Base-by-base conservation (phyloP, 2,888 invertebrate species). In the Spodoptera littoralis region DNA sequence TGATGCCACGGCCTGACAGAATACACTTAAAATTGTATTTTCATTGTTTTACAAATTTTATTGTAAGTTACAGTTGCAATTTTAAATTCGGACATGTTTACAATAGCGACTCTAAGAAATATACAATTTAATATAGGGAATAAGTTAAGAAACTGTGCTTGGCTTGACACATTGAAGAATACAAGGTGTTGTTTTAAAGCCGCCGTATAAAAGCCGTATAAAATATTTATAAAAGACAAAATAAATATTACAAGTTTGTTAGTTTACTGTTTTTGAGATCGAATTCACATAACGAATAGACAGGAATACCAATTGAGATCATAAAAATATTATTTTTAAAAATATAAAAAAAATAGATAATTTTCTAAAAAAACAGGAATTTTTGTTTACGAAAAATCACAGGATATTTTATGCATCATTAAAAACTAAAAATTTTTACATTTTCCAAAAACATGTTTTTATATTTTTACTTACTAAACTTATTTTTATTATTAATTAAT, bases 291-390 rank as follows among this genome's bases (percentile, higher is more conserved):
- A 71, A 76, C 66, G 46, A 60, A 73, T 61, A 79, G 55, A 70
- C 64, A 79, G 81, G 79, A 84, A 88, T 85, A 85, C 90, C 89
- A 91, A 92, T 92, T 89, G 93, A 93, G 93, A 93, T 93, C 93
- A 91, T 61, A n/a, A n/a, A n/a, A n/a, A 57, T 24, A 24, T 24
- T 3, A 4, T 56, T 60, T 67, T 56, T 44, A 50, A 52, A 52
- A 46, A 50, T 50, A 57, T 49, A 70, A 36, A 65, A 52, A 11
- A 60, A 45, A 41, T 53, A 52, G 59, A 47, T 51, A 44, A 44
- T 59, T 67, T 56, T 46, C 22, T 27, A 36, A 5, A 30, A 30
- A 30, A 30, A 49, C 11, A 70, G 60, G 56, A 65, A 57, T 57
- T 56, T 60, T 36, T 60, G 44, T 58, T 66, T 45, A 65, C 60